phyloP scores from a whole-genome alignment of 2,888 invertebrate genomes.

The Lapara coniferarum region DNA sequence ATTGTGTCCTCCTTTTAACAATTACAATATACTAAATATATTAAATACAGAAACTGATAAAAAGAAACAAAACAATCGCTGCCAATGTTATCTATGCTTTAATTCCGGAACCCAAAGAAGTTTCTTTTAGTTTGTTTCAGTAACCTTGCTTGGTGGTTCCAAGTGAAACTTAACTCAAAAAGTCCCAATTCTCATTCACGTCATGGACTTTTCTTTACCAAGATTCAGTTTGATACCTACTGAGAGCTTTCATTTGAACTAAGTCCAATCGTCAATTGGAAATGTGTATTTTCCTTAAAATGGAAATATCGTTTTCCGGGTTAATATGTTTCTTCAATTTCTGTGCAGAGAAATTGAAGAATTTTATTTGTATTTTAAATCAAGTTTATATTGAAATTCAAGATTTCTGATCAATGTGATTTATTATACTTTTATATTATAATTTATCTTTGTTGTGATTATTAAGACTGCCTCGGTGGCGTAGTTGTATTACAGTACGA shows the following conservation, averaged over 20 bases:
- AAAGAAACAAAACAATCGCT: not conserved
- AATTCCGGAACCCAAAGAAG: not conserved
- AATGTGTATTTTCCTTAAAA: slow-evolving; percentile 4
- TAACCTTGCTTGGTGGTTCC: too few relatives aligned
- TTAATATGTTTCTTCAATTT: not conserved
- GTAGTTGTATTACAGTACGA: too few relatives aligned
- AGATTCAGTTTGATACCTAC: slow-evolving; percentile 46
- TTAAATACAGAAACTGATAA: too few relatives aligned
- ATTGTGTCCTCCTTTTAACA: too few relatives aligned
- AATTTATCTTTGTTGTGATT: too few relatives aligned
- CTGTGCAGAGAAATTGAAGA: not conserved
- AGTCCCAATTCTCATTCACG: slow-evolving; percentile 36
- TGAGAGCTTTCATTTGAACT: slow-evolving; percentile 36
- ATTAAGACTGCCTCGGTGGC: too few relatives aligned
- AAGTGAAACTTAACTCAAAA: slow-evolving; percentile 10
- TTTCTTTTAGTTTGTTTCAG: not conserved
- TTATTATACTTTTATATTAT: too few relatives aligned
- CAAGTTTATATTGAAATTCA: too few relatives aligned
- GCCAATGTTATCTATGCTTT: not conserved
- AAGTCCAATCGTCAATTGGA: slow-evolving; percentile 36
- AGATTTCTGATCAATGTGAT: too few relatives aligned
- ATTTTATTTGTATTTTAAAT: too few relatives aligned
- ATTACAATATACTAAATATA: too few relatives aligned
- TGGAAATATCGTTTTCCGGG: not conserved
- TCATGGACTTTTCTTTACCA: slow-evolving; percentile 44